Base-by-base conservation (phyloP, 2,888 invertebrate genomes). In the Ceraclea dissimilis region DNA sequence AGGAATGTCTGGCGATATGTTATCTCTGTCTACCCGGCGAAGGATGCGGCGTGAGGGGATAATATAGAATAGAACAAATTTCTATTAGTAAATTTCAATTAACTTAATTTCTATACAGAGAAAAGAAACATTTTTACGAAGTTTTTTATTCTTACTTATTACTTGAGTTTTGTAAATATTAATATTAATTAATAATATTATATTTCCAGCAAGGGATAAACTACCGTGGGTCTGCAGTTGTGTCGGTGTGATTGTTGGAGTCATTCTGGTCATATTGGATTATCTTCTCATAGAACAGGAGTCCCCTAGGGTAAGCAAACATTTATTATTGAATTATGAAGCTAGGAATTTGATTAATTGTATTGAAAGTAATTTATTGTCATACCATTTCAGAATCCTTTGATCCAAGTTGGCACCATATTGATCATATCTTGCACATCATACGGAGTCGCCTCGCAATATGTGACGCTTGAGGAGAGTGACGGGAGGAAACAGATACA, bases 221-320 rank as follows among this genome's bases (percentile, higher is more conserved):
- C 77, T 84, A 58, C 85, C 88, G 48, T 88, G 88, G 88, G 73
- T 88, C 39, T 85, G 86, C 60, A 83, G 87, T 59, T 87, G 86
- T 51, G 71, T 88, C 63, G 88, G 88, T 10, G 79, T 88, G 54
- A 79, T 86, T 59, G 66, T 85, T 58, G 88, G 88, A 26, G 85
- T 86, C 60, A 72, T 77, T 51, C 78, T 88, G 61, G 85, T 87
- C 52, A 78, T 88, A 62, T 78, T 83, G 56, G 88, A 88, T 70
- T 83, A 82, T 64, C 73, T 82, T 57, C 74, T 84, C 60, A 84
- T 86, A 39, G 71, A 79, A 62, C 83, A 78, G 65, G 85, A 86
- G 47, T 83, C 82, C 57, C 69, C 83, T 64, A 73, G 80, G 63
- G 86, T 86, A 73, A 77, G 79, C n/a, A 13, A 49, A n/a, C n/a